Conservation (phyloP, 2,113 vertebrate species). For the Rhagologus leucostigma region DNA sequence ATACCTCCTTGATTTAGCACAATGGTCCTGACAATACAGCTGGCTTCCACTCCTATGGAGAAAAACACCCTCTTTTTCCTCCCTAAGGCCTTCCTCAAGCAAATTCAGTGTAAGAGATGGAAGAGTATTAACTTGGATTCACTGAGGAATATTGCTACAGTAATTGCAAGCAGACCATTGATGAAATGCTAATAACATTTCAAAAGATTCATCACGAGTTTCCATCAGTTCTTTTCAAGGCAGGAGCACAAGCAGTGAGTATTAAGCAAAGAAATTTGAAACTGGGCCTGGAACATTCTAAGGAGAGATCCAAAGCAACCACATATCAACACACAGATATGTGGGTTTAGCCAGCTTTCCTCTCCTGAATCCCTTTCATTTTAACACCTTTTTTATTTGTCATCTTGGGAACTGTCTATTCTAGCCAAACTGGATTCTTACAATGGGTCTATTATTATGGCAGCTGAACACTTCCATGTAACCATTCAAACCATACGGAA, state of each 20-base stretch:
- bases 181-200: slow-evolving; percentile 27
- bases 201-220: background rate
- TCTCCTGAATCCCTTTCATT: background rate
- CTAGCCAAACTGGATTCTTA: background rate
- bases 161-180: slow-evolving; percentile 16
- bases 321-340: background rate
- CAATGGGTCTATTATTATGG: background rate
- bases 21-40: background rate
- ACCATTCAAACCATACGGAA: background rate
- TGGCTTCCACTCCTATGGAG: background rate
- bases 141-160: background rate
- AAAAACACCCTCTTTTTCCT: background rate
- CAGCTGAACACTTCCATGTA: background rate
- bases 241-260: background rate
- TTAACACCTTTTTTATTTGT: background rate
- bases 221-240: background rate
- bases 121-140: slow-evolving; percentile 15
- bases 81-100: background rate
- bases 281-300: slow-evolving; percentile 1
- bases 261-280: slow-evolving; percentile 1
- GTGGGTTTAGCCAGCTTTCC: background rate
- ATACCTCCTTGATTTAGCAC: background rate
- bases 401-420: background rate
- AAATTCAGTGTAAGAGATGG: background rate
- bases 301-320: slow-evolving; percentile 7